Evolutionary conservation across 2,797 vertebrate genomes (phyloP).

Genomic region (Ctenopoma multispine): DNA sequence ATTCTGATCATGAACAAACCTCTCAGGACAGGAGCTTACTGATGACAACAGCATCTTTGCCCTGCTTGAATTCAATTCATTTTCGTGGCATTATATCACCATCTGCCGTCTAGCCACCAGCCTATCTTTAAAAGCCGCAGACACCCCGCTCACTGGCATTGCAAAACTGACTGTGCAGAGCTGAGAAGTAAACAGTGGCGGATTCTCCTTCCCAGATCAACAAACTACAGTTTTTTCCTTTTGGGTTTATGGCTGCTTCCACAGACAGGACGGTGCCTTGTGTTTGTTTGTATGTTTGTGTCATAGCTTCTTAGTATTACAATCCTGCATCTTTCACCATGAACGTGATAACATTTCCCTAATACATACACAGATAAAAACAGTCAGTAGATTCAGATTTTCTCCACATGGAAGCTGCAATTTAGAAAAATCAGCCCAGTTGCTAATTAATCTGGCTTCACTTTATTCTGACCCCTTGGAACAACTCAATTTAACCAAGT

Average conservation of each 20-base stretch:
- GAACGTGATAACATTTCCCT: conserved; percentile 46
- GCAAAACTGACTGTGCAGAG: conserved; percentile 37
- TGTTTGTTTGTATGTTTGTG: conserved; percentile 74
- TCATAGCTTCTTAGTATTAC: conserved; percentile 41
- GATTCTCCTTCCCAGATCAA: conserved; percentile 68
- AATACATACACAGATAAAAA: conserved; percentile 22
- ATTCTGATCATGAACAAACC: conserved; percentile 64
- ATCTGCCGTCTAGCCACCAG: conserved; percentile 22
- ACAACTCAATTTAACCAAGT: conserved; percentile 76
- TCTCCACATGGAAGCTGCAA: conserved; percentile 77
- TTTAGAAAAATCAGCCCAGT: conserved; percentile 33
- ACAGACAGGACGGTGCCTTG: conserved; percentile 77
- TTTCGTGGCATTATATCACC: conserved; percentile 60
- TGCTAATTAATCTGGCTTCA: conserved; percentile 70
- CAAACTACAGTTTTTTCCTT: conserved; percentile 57
- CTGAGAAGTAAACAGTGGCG: conserved; percentile 70
- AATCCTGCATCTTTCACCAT: conserved; percentile 29
- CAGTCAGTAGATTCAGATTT: conserved; percentile 31
- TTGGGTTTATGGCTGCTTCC: conserved; percentile 59
- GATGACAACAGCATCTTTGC: conserved; percentile 57
- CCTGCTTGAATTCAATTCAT: conserved; percentile 55
- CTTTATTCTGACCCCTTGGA: conserved; percentile 67
- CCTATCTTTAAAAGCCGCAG: conserved; percentile 57
- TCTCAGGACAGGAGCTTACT: conserved; percentile 48
- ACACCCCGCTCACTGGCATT: conserved; percentile 54